Conservation (phyloP, 1,140 invertebrate genomes). For the Diachasmimorpha longicaudata region DNA sequence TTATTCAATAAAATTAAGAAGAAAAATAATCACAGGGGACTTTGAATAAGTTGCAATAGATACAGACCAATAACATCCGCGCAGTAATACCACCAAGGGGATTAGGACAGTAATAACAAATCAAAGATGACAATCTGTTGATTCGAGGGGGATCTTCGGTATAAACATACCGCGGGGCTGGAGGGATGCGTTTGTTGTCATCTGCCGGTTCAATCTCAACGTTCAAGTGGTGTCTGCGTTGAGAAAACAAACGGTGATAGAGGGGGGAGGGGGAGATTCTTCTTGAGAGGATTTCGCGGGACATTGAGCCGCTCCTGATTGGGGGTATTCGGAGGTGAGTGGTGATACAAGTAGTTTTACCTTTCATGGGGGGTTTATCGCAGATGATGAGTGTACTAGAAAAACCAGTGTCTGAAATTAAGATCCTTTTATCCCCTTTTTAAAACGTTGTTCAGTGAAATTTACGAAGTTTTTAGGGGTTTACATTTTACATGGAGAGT, state of each 20-base stretch:
- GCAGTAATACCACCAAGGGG: background rate
- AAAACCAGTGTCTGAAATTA: background rate
- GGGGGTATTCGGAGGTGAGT: background rate
- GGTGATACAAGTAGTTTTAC: background rate
- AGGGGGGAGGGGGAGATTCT: conserved; percentile 11
- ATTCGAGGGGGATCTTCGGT: background rate
- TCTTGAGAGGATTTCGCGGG: background rate
- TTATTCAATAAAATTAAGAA: too few species aligned
- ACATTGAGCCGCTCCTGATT: background rate
- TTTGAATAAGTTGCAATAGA: too few species aligned
- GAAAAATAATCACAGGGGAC: too few species aligned
- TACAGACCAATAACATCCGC: background rate
- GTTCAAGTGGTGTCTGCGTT: conserved; percentile 52
- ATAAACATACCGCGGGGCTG: background rate
- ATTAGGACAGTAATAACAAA: background rate
- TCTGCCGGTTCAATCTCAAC: conserved; percentile 35
- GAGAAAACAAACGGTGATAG: conserved; percentile 62
- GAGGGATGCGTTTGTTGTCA: conserved; percentile 48
- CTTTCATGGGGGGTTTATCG: background rate
- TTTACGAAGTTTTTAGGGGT: too few species aligned
- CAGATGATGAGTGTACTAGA: background rate
- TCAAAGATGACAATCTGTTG: conserved; percentile 5
- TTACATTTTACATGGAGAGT: too few species aligned
- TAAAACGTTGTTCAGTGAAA: too few species aligned
- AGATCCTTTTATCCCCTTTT: too few species aligned